phyloP scores from a whole-genome alignment of 2,797 vertebrate species.

The Labeo calbasu region DNA sequence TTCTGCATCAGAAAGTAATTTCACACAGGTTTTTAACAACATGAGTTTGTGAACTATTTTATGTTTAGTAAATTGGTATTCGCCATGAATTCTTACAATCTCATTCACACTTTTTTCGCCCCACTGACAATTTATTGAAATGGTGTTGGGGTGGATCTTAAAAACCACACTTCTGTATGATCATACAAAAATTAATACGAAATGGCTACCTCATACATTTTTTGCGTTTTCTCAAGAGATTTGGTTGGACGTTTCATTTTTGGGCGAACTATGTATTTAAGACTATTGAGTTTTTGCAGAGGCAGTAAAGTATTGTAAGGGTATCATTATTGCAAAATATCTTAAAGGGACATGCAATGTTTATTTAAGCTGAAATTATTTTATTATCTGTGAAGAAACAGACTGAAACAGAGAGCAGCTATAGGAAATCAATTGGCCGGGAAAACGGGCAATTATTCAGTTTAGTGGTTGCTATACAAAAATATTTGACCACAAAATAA shows the following conservation, averaged over 20 bases:
- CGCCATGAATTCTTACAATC: background rate
- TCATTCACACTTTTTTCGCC: background rate
- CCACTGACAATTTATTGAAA: background rate
- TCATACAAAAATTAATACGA: background rate
- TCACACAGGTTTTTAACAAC: background rate
- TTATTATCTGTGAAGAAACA: conserved; percentile 8
- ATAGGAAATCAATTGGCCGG: conserved; percentile 7
- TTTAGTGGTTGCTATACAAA: background rate
- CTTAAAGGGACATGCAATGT: background rate
- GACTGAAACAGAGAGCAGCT: background rate
- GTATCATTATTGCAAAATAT: background rate
- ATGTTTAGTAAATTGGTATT: background rate
- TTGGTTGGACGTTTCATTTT: background rate
- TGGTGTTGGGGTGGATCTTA: background rate
- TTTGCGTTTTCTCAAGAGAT: conserved; percentile 11
- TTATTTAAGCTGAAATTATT: background rate
- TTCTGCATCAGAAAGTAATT: background rate
- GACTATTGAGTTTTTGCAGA: background rate
- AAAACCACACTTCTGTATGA: background rate
- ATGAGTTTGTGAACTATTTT: background rate
- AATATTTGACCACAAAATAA: conserved; percentile 16
- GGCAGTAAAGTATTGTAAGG: background rate
- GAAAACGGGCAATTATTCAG: background rate
- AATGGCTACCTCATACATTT: background rate
- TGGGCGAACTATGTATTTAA: background rate